These are phyloP conservation scores for Microtus richardsoni DNA, from an alignment of 2,113 vertebrate genomes.

Conservation along the genomic window DNA sequence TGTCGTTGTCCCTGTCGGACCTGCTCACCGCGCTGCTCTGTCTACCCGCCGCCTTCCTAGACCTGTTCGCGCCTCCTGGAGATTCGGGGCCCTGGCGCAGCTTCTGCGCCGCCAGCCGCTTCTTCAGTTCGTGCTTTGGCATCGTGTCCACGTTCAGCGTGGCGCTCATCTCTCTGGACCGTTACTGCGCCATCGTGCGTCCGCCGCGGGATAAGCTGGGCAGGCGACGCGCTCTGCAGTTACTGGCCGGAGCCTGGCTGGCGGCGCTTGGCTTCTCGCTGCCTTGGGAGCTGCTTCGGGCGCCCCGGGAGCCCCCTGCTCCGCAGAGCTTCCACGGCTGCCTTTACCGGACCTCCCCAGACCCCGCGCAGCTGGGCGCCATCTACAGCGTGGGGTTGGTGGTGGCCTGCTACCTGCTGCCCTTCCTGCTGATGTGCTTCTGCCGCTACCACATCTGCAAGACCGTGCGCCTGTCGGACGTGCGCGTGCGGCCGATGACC, in stretches of 20 bases:
- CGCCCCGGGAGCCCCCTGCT: not conserved
- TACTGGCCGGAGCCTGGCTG: constrained; percentile 92
- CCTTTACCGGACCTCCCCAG: constrained; percentile 91
- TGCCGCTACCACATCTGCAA: constrained; percentile 97
- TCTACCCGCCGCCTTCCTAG: constrained; percentile 92
- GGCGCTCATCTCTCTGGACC: constrained; percentile 95
- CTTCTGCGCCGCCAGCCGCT: constrained; percentile 94
- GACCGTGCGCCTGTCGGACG: constrained; percentile 91
- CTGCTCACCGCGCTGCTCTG: constrained; percentile 94
- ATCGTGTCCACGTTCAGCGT: constrained; percentile 94
- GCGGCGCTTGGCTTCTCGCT: constrained; percentile 90
- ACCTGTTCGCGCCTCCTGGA: constrained; percentile 89
- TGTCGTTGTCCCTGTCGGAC: constrained; percentile 94
- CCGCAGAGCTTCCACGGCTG: constrained; percentile 91
- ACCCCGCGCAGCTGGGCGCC: constrained; percentile 90
- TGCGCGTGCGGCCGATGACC: constrained; percentile 92
- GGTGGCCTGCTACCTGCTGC: constrained; percentile 92
- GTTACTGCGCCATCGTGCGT: constrained; percentile 95
- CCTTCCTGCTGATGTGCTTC: constrained; percentile 97
- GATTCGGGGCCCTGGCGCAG: constrained; percentile 89
- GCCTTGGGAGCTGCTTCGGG: constrained; percentile 92
- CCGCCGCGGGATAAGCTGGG: constrained; percentile 94
- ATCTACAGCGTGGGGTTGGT: constrained; percentile 92
- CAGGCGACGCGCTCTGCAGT: constrained; percentile 89
- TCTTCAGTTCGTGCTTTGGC: constrained; percentile 95